A percentile compares a stretch with the other conserved stretches of the same genome.
Conservation (phyloP, 37 sponge, comb jelly and placozoan species). For the Beroe forskalii region DNA sequence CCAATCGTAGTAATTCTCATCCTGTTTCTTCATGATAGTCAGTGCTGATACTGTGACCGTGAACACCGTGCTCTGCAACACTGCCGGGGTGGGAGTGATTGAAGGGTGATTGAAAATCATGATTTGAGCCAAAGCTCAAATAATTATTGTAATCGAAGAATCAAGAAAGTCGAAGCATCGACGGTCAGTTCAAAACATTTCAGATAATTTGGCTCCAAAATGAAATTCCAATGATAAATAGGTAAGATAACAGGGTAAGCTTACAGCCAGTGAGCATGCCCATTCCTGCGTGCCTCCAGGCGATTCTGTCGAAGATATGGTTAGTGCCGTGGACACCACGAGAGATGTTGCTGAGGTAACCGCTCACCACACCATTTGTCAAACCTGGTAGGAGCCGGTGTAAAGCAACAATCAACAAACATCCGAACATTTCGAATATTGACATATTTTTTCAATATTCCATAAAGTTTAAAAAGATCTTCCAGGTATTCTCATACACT, state of each 20-base stretch:
- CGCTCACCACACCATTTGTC: background rate
- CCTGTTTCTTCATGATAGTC: background rate
- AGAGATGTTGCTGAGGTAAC: background rate
- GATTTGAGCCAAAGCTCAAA: no score
- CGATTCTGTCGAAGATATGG: background rate
- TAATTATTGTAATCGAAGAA: no score
- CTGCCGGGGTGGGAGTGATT: constrained; percentile 8
- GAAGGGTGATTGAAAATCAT: background rate
- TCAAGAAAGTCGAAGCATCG: no score
- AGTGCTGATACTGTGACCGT: background rate
- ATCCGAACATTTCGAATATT: no score
- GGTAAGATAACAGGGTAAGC: no score
- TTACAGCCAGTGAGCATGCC: constrained; percentile 25
- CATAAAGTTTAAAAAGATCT: no score
- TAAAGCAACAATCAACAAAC: no score
- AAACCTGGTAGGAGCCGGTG: no score
- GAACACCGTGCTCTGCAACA: constrained; percentile 1
- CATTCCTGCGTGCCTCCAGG: background rate
- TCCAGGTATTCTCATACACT: no score
- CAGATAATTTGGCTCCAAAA: no score
- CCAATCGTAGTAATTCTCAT: constrained; percentile 9
- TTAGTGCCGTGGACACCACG: background rate
- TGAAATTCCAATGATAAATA: background rate
- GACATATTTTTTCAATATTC: no score
- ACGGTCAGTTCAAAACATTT: no score